Evolutionary conservation across 2,888 invertebrate genomes (phyloP), one percentile per base, ranked within the genome.

Genomic region (Hypercompe scribonia): DNA sequence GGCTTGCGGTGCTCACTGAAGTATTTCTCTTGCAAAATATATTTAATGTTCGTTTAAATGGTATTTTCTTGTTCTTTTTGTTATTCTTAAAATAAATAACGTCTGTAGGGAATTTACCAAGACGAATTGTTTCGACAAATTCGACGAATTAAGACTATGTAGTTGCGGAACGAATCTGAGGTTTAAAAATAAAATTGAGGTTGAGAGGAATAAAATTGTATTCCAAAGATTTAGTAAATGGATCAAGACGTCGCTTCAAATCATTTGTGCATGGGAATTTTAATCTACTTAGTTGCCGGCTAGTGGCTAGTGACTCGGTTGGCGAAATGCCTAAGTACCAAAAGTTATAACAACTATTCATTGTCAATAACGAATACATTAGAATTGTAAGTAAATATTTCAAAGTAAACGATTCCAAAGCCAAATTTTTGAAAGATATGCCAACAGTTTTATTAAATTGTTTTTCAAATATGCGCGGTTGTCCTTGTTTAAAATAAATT

Each of bases 1-100:
- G 33, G 50, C 70, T 73, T 81, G 65, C 61, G n/a, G 64, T 33
- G 28, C 73, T 68, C 4, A 50, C 21, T 64, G 31, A 31, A 58
- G 21, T 58, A 46, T 11, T 24, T 42, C 0, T 33, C 54, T 65
- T 42, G 66, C 61, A 8, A 36, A 68, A 58, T 82, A 67, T 72
- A 72, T 46, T 50, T 68, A 8, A 18, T 50, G 24, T 58, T 50
- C 42, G 24, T 65, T 66, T 7, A 33, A 36, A 24, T 54, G 3
- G 50, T 21, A 2, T n/a, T 58, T 58, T 58, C 13, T 58, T 58
- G 5, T 13, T 58, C 5, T 18, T 61, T 61, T 61, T 31, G 13
- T 15, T 28, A 28, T 13, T 58, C 4, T 15, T 4, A 58, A 58
- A 58, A 28, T 15, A 58, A 28, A 58, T 24, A 58, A 54, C 24